Evolutionary conservation across 1,140 invertebrate species (phyloP).

Genomic region (Ceratosolen solmsi): DNA sequence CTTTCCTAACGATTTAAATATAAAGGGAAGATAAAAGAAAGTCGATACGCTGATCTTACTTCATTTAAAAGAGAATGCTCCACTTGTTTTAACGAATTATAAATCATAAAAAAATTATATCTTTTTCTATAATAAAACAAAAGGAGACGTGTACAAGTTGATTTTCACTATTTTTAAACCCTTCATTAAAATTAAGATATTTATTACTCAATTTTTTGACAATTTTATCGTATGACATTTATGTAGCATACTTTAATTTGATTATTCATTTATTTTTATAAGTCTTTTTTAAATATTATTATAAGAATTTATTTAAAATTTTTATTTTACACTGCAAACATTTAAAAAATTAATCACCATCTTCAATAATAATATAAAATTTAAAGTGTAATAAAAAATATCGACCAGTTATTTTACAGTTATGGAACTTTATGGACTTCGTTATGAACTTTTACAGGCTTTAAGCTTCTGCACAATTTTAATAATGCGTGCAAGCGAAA

Average conservation of each 20-base stretch:
- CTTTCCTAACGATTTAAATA: slow-evolving; percentile 21
- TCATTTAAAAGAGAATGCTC: slow-evolving; percentile 34
- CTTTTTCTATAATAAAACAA: slow-evolving; percentile 50
- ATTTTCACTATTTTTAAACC: slow-evolving; percentile 40
- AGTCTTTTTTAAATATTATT: slow-evolving; percentile 22
- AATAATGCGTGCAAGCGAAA: too few species aligned
- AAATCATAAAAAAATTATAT: slow-evolving; percentile 47
- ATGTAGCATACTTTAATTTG: neutral
- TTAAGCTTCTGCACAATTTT: too few species aligned
- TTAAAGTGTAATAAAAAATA: too few species aligned
- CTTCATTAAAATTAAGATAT: too few species aligned
- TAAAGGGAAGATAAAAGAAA: slow-evolving; percentile 9
- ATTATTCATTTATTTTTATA: neutral
- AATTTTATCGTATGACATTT: neutral
- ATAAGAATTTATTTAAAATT: slow-evolving; percentile 34
- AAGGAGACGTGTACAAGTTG: slow-evolving; percentile 40
- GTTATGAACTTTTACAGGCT: too few species aligned
- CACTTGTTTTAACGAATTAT: slow-evolving; percentile 42
- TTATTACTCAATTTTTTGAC: too few species aligned
- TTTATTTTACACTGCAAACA: too few species aligned
- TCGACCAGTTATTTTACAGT: too few species aligned
- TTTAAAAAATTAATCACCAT: too few species aligned
- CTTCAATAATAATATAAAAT: too few species aligned
- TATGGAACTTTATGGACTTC: too few species aligned
- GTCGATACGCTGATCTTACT: slow-evolving; percentile 33